phyloP scores from a whole-genome alignment of 2,113 vertebrate genomes.

The Nanorana parkeri region DNA sequence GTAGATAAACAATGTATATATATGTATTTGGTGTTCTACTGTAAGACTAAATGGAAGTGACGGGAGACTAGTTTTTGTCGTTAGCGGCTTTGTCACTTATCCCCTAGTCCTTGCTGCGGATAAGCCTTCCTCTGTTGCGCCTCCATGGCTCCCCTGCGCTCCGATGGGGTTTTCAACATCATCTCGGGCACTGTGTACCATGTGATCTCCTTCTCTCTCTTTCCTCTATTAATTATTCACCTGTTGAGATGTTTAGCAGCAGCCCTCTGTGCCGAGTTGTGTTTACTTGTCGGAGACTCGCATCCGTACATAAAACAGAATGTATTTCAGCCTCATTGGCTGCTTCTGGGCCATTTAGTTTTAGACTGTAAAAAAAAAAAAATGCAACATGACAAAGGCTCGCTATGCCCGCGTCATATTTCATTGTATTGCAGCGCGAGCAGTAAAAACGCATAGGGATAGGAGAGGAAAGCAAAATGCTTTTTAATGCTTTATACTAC shows the following conservation, averaged over 20 bases:
- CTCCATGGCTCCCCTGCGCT: slow-evolving; percentile 67
- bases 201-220: slow-evolving; percentile 66
- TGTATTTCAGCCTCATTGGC: slow-evolving; percentile 70
- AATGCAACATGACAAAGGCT: not conserved
- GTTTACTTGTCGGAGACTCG: slow-evolving; percentile 69
- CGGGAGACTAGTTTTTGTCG: slow-evolving; percentile 54
- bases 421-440: not conserved
- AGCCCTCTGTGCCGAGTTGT: slow-evolving; percentile 64
- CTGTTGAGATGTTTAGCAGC: slow-evolving; percentile 63
- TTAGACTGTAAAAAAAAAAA: not conserved
- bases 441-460: not conserved
- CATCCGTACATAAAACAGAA: slow-evolving; percentile 63
- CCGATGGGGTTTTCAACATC: slow-evolving; percentile 69
- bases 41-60: slow-evolving; percentile 14
- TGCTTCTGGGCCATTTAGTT: slow-evolving; percentile 36
- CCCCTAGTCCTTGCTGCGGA: slow-evolving; percentile 65
- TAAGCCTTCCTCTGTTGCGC: slow-evolving; percentile 66
- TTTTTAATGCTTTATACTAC: too few species aligned
- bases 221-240: slow-evolving; percentile 74
- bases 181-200: slow-evolving; percentile 65
- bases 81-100: slow-evolving; percentile 67
- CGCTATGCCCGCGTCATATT: slow-evolving; percentile 9
- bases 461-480: too few species aligned
- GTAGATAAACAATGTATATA: too few species aligned
- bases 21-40: not conserved